Conservation (phyloP, 2,888 invertebrate genomes). For the Archips xylosteana region DNA sequence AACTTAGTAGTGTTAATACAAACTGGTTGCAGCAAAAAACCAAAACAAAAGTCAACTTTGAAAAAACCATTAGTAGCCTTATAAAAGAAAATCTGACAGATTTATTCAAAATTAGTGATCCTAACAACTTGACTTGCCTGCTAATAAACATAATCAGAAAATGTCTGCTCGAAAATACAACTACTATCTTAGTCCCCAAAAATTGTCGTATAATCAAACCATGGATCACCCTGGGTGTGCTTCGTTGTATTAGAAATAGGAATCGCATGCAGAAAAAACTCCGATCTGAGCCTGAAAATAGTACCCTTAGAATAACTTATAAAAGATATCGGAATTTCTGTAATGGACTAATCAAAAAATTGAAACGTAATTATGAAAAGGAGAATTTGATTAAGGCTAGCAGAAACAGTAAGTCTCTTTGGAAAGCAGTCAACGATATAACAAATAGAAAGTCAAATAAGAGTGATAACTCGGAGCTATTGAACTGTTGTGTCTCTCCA, state of each 20-base stretch:
- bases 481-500: too few species aligned
- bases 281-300: not conserved
- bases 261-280: constrained; percentile 1
- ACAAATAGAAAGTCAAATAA: not conserved
- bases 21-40: too few species aligned
- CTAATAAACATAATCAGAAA: not conserved
- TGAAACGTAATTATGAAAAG: not conserved
- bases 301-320: not conserved
- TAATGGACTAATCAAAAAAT: not conserved
- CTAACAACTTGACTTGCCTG: not conserved
- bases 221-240: not conserved
- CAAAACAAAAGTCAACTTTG: too few species aligned
- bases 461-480: too few species aligned
- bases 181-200: not conserved
- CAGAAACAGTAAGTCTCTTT: not conserved
- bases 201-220: not conserved
- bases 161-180: not conserved
- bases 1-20: not conserved
- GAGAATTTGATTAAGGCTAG: not conserved
- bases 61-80: too few species aligned
- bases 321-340: not conserved
- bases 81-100: too few species aligned
- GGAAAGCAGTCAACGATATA: not conserved
- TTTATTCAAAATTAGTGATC: too few species aligned
- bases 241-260: constrained; percentile 7